Conservation (phyloP, 2,797 vertebrate genomes). For the Acrossocheilus fasciatus region DNA sequence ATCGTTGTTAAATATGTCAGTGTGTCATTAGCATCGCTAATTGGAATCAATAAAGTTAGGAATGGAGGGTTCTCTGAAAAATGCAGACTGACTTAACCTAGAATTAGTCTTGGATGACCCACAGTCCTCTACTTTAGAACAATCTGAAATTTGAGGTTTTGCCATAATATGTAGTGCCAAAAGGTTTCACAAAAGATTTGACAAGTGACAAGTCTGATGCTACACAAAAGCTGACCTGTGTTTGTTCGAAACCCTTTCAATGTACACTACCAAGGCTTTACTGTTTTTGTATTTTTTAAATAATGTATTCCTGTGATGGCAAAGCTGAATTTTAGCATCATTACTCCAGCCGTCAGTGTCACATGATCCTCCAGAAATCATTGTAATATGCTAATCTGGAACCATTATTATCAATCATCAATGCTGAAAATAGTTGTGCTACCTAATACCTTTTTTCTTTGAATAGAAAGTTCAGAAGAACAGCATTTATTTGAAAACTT, state of each 20-base stretch:
- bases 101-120: background rate
- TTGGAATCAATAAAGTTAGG: slow-evolving; percentile 51
- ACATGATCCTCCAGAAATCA: background rate
- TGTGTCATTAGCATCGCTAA: slow-evolving; percentile 38
- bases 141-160: background rate
- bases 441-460: background rate
- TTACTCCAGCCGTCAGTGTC: background rate
- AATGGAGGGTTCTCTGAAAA: slow-evolving; percentile 16
- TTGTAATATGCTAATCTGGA: background rate
- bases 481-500: background rate
- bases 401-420: background rate
- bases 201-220: background rate
- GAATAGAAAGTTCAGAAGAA: background rate
- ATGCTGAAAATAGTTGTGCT: background rate
- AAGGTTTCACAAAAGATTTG: background rate
- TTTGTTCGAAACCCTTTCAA: background rate
- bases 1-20: slow-evolving; percentile 15
- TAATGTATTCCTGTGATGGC: background rate
- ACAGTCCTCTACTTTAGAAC: background rate
- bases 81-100: background rate
- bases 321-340: background rate
- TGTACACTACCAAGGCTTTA: background rate
- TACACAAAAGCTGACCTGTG: background rate
- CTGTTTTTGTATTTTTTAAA: background rate
- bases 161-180: background rate